Conservation (phyloP, 2,888 invertebrate species). For the Zygaena filipendulae region DNA sequence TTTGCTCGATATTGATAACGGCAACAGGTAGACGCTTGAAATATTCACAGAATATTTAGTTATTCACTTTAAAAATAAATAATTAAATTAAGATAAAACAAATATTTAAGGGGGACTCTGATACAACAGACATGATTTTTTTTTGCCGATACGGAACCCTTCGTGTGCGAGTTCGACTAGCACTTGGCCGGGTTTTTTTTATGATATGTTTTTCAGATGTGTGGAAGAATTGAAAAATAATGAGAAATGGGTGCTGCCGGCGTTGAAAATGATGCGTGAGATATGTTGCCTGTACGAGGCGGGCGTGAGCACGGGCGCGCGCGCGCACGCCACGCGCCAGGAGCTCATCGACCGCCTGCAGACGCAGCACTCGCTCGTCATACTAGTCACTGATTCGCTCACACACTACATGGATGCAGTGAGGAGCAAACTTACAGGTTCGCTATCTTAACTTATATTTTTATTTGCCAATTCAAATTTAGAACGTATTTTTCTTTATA, state of each 20-base stretch:
- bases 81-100: too few relatives aligned
- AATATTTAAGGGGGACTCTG: too few relatives aligned
- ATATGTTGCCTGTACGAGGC: constrained; percentile 96
- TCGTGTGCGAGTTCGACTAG: too few relatives aligned
- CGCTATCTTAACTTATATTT: not conserved
- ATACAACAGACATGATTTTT: too few relatives aligned
- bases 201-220: constrained; percentile 55
- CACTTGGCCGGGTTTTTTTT: too few relatives aligned
- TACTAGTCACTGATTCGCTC: constrained; percentile 92
- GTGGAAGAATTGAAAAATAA: constrained; percentile 92
- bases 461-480: too few relatives aligned
- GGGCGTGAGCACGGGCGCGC: constrained; percentile 63
- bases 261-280: constrained; percentile 94
- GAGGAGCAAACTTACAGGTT: constrained; percentile 61
- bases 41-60: too few relatives aligned
- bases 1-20: too few relatives aligned
- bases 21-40: too few relatives aligned
- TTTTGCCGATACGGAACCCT: too few relatives aligned
- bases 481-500: too few relatives aligned
- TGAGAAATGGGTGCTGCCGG: constrained; percentile 94
- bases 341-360: constrained; percentile 91
- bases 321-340: constrained; percentile 65
- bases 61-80: too few relatives aligned
- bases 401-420: constrained; percentile 91
- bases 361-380: constrained; percentile 91